Conservation (phyloP, 2,797 vertebrate genomes). For the Gouania willdenowi region DNA sequence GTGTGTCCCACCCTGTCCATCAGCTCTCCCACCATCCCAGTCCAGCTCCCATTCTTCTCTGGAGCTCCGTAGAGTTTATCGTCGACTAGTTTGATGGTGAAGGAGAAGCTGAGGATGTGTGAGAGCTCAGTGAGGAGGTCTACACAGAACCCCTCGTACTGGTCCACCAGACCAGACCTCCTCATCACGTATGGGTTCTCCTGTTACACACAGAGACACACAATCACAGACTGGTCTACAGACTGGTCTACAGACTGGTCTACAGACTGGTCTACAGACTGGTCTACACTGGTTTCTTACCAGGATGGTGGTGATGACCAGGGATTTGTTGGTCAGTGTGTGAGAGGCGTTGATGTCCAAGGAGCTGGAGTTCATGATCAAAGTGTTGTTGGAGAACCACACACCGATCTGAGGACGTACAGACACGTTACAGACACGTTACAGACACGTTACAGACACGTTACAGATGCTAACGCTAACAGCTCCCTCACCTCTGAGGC, state of each 20-base stretch:
- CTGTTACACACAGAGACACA: conserved; percentile 49
- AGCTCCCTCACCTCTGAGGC: conserved; percentile 82
- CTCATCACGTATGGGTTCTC: conserved; percentile 92
- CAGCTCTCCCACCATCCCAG: conserved; percentile 91
- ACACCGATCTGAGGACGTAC: conserved; percentile 76
- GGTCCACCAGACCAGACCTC: conserved; percentile 81
- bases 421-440: too few species aligned
- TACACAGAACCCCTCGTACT: conserved; percentile 91
- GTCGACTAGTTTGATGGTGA: conserved; percentile 85
- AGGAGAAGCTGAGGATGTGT: conserved; percentile 84
- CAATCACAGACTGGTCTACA: too few species aligned
- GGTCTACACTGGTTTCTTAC: conserved; percentile 47
- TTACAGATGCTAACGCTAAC: neutral
- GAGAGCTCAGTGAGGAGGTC: conserved; percentile 89
- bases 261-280: too few species aligned
- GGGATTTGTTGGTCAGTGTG: conserved; percentile 86
- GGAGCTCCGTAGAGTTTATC: conserved; percentile 87
- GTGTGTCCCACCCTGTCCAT: neutral
- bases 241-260: neutral
- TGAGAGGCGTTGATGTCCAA: conserved; percentile 85
- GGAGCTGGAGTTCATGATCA: conserved; percentile 87
- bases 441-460: too few species aligned
- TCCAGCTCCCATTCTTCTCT: conserved; percentile 90
- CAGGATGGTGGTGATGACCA: conserved; percentile 89
- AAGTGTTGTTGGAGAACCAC: conserved; percentile 89